Percentiles rank a stretch among this genome's conserved stretches.
Conservation (phyloP, 2,797 vertebrate species). For the Etheostoma nigrum region DNA sequence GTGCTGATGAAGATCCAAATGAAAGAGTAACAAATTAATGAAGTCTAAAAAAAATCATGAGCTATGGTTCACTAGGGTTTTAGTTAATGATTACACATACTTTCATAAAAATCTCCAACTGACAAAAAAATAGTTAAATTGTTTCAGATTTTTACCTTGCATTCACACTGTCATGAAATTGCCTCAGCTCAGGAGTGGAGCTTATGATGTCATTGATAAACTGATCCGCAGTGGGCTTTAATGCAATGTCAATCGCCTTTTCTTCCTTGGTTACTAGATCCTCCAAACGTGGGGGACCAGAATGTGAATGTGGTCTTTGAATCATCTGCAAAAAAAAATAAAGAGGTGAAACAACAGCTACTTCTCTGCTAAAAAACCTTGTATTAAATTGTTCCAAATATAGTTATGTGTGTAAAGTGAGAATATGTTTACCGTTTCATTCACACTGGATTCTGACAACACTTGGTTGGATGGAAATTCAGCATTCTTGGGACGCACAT, state of each 20-base stretch:
- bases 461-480: slow-evolving; percentile 62
- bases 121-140: slow-evolving; percentile 8
- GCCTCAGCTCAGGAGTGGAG: slow-evolving; percentile 85
- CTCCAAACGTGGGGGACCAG: slow-evolving; percentile 64
- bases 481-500: slow-evolving; percentile 63
- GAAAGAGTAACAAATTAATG: neutral
- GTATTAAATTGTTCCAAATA: neutral
- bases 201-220: slow-evolving; percentile 84
- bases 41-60: neutral
- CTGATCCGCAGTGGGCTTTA: slow-evolving; percentile 50
- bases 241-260: slow-evolving; percentile 35
- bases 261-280: slow-evolving; percentile 51
- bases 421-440: slow-evolving; percentile 70
- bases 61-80: neutral
- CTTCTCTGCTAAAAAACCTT: neutral
- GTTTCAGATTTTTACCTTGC: slow-evolving; percentile 71
- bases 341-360: neutral
- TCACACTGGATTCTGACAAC: slow-evolving; percentile 40
- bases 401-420: neutral
- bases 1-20: slow-evolving; percentile 54
- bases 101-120: neutral
- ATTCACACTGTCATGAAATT: slow-evolving; percentile 66
- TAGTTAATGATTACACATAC: neutral
- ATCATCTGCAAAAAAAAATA: slow-evolving; percentile 34
- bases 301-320: slow-evolving; percentile 61